Evolutionary conservation across 1,140 invertebrate genomes (phyloP).

Genomic region (Camponotus pennsylvanicus): DNA sequence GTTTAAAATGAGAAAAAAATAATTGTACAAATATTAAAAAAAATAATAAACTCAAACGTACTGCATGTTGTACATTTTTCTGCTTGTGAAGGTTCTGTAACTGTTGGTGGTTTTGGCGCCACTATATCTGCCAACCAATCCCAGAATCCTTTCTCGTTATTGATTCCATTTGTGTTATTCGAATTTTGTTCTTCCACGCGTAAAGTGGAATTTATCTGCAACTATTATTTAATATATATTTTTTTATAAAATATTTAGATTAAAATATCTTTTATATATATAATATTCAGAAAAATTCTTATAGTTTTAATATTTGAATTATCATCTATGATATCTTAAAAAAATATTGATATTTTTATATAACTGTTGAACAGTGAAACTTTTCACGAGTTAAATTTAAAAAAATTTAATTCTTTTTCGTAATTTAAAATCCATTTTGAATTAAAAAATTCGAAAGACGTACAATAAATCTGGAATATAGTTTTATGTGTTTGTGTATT

Average conservation of each 20-base stretch:
- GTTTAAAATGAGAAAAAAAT: background rate
- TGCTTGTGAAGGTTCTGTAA: conserved; percentile 27
- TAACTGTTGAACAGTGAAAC: background rate
- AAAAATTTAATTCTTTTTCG: background rate
- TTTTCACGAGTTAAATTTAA: background rate
- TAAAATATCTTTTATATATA: background rate
- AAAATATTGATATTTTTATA: background rate
- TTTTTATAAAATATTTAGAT: background rate
- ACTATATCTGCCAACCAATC: conserved; percentile 68
- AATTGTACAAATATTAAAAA: background rate
- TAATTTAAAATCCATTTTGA: background rate
- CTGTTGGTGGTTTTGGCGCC: background rate
- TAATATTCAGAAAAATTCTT: background rate
- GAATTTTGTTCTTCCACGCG: background rate
- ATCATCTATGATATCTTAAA: background rate
- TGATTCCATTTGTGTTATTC: conserved; percentile 6
- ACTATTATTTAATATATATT: conserved; percentile 20
- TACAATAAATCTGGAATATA: background rate
- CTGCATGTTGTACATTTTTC: conserved; percentile 73
- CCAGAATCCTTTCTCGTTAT: conserved; percentile 72
- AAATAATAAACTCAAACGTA: conserved; percentile 61
- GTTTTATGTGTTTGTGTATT: background rate
- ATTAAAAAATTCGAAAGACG: background rate
- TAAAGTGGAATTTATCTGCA: conserved; percentile 12
- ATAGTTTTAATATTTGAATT: background rate